phyloP scores from a whole-genome alignment of 2,888 invertebrate genomes.

The Euzetes globulus region DNA sequence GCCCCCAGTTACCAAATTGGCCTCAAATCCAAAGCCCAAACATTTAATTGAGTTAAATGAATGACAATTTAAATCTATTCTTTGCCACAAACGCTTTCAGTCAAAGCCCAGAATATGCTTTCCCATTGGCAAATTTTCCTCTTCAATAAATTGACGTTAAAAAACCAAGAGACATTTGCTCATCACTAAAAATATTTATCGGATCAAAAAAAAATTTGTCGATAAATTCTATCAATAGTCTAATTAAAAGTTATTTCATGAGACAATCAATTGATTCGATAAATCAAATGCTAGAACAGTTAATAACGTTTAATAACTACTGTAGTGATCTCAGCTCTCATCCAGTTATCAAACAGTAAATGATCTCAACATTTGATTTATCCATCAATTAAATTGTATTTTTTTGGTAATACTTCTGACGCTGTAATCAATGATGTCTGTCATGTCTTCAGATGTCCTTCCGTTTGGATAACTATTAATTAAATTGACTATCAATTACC shows the following conservation, averaged over 20 bases:
- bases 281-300: background rate
- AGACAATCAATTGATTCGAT: background rate
- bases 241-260: background rate
- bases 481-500: too few species aligned
- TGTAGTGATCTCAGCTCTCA: background rate
- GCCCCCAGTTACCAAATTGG: background rate
- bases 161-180: too few species aligned
- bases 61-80: too few species aligned
- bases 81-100: too few species aligned
- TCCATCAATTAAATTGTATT: background rate
- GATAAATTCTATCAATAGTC: background rate
- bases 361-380: conserved; percentile 1
- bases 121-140: too few species aligned
- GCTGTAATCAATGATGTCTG: too few species aligned
- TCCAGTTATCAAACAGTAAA: background rate
- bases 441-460: too few species aligned
- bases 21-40: background rate
- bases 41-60: background rate
- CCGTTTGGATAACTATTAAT: too few species aligned
- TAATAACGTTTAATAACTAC: background rate
- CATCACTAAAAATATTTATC: background rate
- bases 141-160: too few species aligned
- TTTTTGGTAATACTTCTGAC: background rate
- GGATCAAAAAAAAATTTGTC: background rate
- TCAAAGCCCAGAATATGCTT: too few species aligned